Evolutionary conservation across 2,113 vertebrate species (phyloP).

Genomic region (Centropristis striata): DNA sequence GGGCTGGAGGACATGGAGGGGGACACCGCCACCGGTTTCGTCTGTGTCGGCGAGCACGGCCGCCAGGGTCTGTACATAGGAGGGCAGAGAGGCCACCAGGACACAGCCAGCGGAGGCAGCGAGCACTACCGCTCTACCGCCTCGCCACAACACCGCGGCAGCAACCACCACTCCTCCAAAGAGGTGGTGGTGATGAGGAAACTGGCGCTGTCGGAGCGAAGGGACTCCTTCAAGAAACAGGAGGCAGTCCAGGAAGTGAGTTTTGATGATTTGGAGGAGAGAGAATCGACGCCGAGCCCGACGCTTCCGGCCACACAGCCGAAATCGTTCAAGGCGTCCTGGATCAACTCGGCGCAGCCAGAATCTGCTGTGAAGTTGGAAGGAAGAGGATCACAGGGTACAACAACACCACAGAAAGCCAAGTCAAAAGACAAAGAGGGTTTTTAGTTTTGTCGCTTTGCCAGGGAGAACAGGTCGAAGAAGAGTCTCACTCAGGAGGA

Average conservation of each 20-base stretch:
- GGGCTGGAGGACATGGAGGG: constrained; percentile 69
- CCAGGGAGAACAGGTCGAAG: constrained; percentile 14
- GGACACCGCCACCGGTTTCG: constrained; percentile 66
- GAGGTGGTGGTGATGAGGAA: constrained; percentile 92
- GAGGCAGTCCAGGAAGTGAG: constrained; percentile 95
- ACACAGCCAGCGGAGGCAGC: constrained; percentile 62
- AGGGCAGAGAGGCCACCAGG: constrained; percentile 73
- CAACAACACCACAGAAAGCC: constrained; percentile 77
- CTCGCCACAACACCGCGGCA: constrained; percentile 64
- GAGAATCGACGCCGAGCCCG: constrained; percentile 19
- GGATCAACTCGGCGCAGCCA: constrained; percentile 66
- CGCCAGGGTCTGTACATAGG: constrained; percentile 76
- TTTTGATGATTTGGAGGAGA: constrained; percentile 84
- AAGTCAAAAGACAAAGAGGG: constrained; percentile 82
- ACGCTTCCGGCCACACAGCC: constrained; percentile 42
- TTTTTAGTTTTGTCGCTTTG: constrained; percentile 35
- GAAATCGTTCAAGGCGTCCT: constrained; percentile 70
- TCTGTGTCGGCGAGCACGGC: constrained; percentile 81
- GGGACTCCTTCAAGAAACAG: constrained; percentile 97
- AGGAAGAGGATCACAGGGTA: constrained; percentile 54
- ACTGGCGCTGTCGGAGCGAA: constrained; percentile 91
- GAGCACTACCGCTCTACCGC: constrained; percentile 51
- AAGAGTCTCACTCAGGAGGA: constrained; percentile 17
- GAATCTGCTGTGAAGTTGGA: constrained; percentile 42
- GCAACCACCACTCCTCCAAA: constrained; percentile 79